phyloP scores from a whole-genome alignment of 2,797 vertebrate species.

The Myotis pilosus region DNA sequence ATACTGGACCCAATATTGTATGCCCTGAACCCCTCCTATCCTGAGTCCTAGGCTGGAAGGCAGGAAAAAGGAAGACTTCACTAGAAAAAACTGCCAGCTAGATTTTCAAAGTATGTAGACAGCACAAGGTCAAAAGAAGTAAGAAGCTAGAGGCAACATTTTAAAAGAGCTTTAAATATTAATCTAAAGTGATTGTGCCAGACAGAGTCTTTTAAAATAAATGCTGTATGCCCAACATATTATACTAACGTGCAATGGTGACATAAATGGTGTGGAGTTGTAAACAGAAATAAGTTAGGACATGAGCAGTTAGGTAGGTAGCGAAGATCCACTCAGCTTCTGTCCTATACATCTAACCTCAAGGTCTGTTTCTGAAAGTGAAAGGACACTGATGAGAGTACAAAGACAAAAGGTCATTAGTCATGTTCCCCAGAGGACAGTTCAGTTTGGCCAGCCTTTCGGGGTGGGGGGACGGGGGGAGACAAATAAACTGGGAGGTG shows the following conservation, averaged over 20 bases:
- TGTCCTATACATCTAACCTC: background rate
- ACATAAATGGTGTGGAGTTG: background rate
- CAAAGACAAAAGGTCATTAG: conserved; percentile 26
- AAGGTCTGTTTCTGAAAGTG: conserved; percentile 44
- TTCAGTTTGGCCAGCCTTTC: background rate
- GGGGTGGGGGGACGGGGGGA: too few relatives aligned
- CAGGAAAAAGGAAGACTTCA: background rate
- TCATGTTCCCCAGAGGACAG: conserved; percentile 6
- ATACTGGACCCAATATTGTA: background rate
- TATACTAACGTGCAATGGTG: background rate
- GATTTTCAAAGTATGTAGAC: background rate
- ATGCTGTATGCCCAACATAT: background rate
- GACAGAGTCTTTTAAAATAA: background rate
- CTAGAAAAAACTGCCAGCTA: background rate
- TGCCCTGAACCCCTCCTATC: background rate
- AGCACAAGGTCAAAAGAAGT: conserved; percentile 20
- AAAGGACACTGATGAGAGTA: conserved; percentile 22
- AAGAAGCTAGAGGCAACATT: background rate
- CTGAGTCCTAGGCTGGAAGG: background rate
- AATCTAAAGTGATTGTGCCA: background rate
- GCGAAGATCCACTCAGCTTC: background rate
- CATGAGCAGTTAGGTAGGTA: background rate
- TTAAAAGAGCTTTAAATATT: background rate
- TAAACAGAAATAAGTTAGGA: background rate
- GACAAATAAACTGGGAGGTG: background rate